These are phyloP conservation scores for Microcebus lehilahytsara DNA, from an alignment of 2,113 vertebrate species.

Conservation along the genomic window DNA sequence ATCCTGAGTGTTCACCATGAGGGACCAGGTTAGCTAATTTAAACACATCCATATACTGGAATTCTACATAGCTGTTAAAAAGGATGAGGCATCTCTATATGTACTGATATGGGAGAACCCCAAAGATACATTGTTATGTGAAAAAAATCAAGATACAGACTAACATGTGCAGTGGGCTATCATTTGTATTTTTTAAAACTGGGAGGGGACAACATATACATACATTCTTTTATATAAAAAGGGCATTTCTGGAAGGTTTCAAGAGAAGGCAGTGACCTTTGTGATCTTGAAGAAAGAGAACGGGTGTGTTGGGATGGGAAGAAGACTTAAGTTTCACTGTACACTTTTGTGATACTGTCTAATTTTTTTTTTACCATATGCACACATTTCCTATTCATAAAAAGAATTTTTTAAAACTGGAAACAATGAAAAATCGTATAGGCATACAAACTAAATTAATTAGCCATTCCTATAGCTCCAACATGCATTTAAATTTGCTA, in stretches of 20 bases:
- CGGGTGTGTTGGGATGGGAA: not conserved
- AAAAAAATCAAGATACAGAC: not conserved
- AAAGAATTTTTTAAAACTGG: constrained; percentile 2
- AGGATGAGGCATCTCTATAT: not conserved
- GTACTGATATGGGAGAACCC: not conserved
- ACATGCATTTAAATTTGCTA: constrained; percentile 70
- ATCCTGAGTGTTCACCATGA: not conserved
- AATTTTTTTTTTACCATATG: constrained; percentile 13
- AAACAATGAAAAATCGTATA: constrained; percentile 62
- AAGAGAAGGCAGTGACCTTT: not conserved
- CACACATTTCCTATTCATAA: not conserved
- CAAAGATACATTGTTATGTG: not conserved
- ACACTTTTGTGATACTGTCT: not conserved
- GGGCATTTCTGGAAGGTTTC: not conserved
- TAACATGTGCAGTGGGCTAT: not conserved
- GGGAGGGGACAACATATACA: not conserved
- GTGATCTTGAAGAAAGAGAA: not conserved
- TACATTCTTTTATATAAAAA: not conserved
- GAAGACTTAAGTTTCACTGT: not conserved
- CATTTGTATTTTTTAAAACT: not conserved
- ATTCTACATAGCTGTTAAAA: not conserved
- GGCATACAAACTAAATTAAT: constrained; percentile 71
- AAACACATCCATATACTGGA: not conserved
- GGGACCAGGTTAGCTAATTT: not conserved
- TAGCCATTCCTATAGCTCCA: constrained; percentile 62